Base-by-base conservation (phyloP, 2,797 vertebrate genomes). In the Gadopsis bispinosus region DNA sequence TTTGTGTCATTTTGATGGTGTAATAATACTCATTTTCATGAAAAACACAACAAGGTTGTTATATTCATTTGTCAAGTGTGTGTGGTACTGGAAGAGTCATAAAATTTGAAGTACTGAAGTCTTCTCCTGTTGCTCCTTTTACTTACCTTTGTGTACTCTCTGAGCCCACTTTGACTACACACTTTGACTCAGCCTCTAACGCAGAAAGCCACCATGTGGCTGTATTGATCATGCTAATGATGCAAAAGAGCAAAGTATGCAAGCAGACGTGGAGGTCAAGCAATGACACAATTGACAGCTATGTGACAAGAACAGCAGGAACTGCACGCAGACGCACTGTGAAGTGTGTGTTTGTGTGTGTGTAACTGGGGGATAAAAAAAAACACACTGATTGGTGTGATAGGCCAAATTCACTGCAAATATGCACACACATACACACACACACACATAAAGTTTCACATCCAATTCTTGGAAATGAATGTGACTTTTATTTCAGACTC, bases 141-240 rank as follows among this genome's bases (percentile, higher is more conserved):
- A 14, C 5, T 45, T 37, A 17, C 7, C 5, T 50, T 66, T 66
- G 35, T 35, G 5, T 39, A 53, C 22, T 63, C 17, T 61, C 41
- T 47, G 59, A 72, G 59, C 59, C 70, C 29, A 64, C 62, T 63
- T 41, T 22, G 58, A 33, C 56, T 39, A 31, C 63, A 77, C 75
- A 71, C 74, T 80, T 61, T 54, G 79, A 75, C 55, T 76, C 73
- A 75, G 74, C 41, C 61, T 51, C 29, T 77, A 59, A 84, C 80
- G 73, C 67, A 83, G 48, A 84, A 63, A 86, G 80, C 47, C 86
- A 80, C 83, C 76, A 85, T 83, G 80, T 85, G 82, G 61, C 70
- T 69, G 66, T 89, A 93, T 92, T 85, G 91, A 93, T 91, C 83
- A 90, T 87, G 88, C 61, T 90, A 89, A 92, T 90, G 83, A 89